A percentile compares a stretch with the other conserved stretches of the same genome.
phyloP scores from a whole-genome alignment of 2,888 invertebrate genomes.

The Strigamia transsilvanica region DNA sequence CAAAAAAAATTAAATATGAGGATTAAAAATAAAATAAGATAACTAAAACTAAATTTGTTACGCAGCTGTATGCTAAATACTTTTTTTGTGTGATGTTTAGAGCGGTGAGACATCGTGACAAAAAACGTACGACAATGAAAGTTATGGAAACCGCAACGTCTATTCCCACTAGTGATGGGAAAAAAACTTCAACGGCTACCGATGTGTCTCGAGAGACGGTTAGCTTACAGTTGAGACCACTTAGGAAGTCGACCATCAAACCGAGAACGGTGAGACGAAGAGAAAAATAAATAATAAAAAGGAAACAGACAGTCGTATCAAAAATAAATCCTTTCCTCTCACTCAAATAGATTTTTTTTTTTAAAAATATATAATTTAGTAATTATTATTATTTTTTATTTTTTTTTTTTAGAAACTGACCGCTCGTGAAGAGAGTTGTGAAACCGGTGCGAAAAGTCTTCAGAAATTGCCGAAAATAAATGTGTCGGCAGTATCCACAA shows the following conservation, averaged over 20 bases:
- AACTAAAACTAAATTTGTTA: no score
- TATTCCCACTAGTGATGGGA: not conserved
- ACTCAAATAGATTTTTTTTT: no score
- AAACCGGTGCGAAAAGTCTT: not conserved
- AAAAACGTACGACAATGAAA: not conserved
- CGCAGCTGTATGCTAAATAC: no score
- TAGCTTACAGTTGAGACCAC: not conserved
- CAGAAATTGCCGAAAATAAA: not conserved
- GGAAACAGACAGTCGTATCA: no score
- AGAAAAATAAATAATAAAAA: not conserved
- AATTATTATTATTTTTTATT: no score
- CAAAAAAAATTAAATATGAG: no score
- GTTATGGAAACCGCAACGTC: not conserved
- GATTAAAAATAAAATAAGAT: no score
- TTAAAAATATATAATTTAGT: no score
- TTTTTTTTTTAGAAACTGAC: not conserved
- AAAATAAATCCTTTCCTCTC: no score
- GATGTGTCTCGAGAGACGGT: conserved; percentile 8
- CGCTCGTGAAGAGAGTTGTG: not conserved
- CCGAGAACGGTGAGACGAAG: not conserved
- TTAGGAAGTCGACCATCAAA: not conserved
- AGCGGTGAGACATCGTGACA: not conserved
- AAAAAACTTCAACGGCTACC: not conserved
- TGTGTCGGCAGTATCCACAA: not conserved
- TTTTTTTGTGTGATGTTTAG: not conserved